phyloP scores from a whole-genome alignment of 2,113 vertebrate genomes.

The Gymnobelideus leadbeateri region DNA sequence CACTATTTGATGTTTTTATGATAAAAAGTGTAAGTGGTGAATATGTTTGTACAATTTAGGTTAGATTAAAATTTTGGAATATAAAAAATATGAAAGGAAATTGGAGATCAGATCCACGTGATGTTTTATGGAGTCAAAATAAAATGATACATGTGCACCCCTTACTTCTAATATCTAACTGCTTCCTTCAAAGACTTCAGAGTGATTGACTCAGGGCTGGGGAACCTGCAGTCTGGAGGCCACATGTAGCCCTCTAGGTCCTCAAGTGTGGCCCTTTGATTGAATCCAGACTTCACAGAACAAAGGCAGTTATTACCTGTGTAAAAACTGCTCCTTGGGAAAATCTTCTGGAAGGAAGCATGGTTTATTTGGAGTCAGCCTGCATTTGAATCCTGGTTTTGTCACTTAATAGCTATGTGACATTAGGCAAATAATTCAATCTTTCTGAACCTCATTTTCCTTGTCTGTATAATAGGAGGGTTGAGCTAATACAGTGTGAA shows the following conservation, averaged over 20 bases:
- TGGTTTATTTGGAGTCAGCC: neutral
- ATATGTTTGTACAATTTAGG: neutral
- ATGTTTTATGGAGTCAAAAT: neutral
- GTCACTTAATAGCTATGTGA: neutral
- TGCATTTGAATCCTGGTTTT: neutral
- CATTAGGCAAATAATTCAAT: neutral
- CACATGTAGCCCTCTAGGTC: too few relatives aligned
- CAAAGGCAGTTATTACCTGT: neutral
- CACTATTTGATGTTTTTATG: neutral
- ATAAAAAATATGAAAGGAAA: neutral
- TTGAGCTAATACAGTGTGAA: neutral
- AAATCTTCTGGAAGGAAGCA: neutral
- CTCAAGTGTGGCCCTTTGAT: too few relatives aligned
- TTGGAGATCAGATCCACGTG: neutral
- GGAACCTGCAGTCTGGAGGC: too few relatives aligned
- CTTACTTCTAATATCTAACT: neutral
- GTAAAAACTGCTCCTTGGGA: neutral
- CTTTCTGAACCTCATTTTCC: neutral
- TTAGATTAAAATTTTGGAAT: neutral
- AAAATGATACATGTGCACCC: neutral
- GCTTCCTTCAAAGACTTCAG: neutral
- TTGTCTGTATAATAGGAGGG: neutral
- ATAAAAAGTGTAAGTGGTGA: neutral
- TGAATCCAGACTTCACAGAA: too few relatives aligned
- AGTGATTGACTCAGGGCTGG: neutral